These are phyloP conservation scores for Glaucopsyche alexis DNA, from an alignment of 2,888 invertebrate species.

Conservation along the genomic window DNA sequence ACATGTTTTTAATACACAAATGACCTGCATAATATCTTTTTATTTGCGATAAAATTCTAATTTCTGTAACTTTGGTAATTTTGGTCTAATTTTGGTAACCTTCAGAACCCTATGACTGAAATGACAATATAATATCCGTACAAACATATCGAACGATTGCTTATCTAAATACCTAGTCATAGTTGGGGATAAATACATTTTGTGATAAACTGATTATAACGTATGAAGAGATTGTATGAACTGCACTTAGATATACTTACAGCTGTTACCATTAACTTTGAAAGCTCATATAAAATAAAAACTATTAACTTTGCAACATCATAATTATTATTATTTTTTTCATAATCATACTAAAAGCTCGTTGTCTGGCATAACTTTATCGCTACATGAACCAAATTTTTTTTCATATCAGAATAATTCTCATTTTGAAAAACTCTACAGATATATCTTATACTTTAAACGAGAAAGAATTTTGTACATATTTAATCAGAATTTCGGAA, in stretches of 20 bases:
- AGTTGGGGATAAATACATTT: constrained; percentile 20
- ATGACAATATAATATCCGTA: constrained; percentile 19
- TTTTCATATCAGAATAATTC: too few species aligned
- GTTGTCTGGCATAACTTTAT: too few species aligned
- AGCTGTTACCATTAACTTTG: neutral
- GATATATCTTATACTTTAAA: too few species aligned
- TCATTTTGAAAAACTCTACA: too few species aligned
- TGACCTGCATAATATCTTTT: too few species aligned
- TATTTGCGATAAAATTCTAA: neutral
- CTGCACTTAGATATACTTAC: neutral
- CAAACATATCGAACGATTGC: constrained; percentile 23
- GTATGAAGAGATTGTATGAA: neutral
- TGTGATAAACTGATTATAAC: constrained; percentile 6
- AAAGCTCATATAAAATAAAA: neutral
- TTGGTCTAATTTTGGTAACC: neutral
- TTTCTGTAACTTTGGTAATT: too few species aligned
- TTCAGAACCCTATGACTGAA: constrained; percentile 14
- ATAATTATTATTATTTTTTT: neutral
- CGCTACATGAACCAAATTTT: too few species aligned
- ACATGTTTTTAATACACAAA: too few species aligned
- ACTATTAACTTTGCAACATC: neutral
- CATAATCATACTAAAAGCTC: neutral
- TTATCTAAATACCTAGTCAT: constrained; percentile 21
- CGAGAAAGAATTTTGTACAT: too few species aligned
- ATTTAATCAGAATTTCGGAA: too few species aligned